Conservation (phyloP, 2,888 invertebrate species). For the Stictocephala bisonia region DNA sequence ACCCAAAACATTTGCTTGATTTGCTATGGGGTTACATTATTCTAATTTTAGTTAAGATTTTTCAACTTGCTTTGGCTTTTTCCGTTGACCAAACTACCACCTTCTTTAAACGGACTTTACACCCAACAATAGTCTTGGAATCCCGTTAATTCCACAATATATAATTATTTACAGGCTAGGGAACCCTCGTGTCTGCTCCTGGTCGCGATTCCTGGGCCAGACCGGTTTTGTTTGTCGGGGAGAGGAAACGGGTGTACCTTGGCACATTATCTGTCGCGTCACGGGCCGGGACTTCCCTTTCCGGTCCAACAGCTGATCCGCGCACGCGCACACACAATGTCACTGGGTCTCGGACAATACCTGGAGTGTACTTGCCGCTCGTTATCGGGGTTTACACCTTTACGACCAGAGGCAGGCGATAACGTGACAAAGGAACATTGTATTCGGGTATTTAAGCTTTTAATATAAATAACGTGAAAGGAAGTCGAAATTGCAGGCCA, state of each 20-base stretch:
- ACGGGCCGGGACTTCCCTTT: constrained; percentile 40
- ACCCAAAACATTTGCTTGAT: too few species aligned
- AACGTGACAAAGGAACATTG: too few species aligned
- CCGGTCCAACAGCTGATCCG: constrained; percentile 36
- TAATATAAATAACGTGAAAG: too few species aligned
- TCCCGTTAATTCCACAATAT: constrained; percentile 27
- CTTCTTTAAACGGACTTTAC: too few species aligned
- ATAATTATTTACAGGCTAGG: constrained; percentile 20
- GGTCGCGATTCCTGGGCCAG: constrained; percentile 2
- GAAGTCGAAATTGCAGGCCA: too few species aligned
- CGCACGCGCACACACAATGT: not conserved
- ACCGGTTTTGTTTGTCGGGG: constrained; percentile 35
- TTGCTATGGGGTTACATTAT: too few species aligned
- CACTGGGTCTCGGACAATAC: constrained; percentile 6
- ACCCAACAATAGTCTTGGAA: too few species aligned
- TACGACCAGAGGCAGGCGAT: not conserved
- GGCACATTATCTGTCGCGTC: constrained; percentile 42
- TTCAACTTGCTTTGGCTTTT: too few species aligned
- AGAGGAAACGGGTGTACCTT: constrained; percentile 42
- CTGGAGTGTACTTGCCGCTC: constrained; percentile 10
- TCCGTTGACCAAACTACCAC: too few species aligned
- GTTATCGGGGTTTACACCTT: constrained; percentile 25
- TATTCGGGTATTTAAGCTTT: too few species aligned
- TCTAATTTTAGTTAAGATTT: too few species aligned
- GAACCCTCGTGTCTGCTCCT: not conserved